Base-by-base conservation (phyloP, 2,113 vertebrate genomes). In the Forbesichthys agassizii region DNA sequence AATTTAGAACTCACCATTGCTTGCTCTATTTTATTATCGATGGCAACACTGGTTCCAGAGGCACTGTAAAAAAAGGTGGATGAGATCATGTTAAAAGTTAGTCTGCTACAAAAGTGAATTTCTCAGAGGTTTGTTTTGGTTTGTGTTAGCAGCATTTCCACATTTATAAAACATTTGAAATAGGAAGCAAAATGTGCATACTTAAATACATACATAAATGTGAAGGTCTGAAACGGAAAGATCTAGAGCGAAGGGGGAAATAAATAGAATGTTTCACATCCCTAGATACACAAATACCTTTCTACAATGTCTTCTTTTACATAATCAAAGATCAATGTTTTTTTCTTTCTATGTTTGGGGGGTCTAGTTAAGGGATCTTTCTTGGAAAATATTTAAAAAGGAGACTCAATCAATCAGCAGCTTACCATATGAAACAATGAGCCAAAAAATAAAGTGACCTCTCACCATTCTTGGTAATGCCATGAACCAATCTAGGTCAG, bases 21-120 rank as follows among this genome's bases (percentile, higher is more conserved):
- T 93, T 99, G 96, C 90, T 99, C 97, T 89, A 99, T 97, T 93
- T 97, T 98, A 93, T 98, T 98, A 92, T 98, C 97, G 86, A 98
- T 98, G 93, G 96, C 96, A 90, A 95, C 94, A 77, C 96, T 97
- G 74, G 94, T 94, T 93, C 96, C 96, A 89, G 96, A 97, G 85
- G 95, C 92, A 93, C 95, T 94, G 87, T 60, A 84, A 81, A 13
- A 64, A 66, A 12, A 66, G 6, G 66, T 33, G 57, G 51, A 74
- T 1, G 11, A 36, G 9, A 13, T 67, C 11, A 51, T 3, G 66
- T 81, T 59, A 66, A 46, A 20, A 60, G 16, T 11, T 4, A 77
- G 56, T 10, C 12, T 2, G 9, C 13, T 9, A 20, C 14, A 54
- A 5, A 53, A 33, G 7, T 4, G 48, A 18, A 55, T 49, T 13